Percentiles rank a stretch among this genome's conserved stretches.
Conservation (phyloP, 2,888 invertebrate genomes). For the Calameuta filiformis region DNA sequence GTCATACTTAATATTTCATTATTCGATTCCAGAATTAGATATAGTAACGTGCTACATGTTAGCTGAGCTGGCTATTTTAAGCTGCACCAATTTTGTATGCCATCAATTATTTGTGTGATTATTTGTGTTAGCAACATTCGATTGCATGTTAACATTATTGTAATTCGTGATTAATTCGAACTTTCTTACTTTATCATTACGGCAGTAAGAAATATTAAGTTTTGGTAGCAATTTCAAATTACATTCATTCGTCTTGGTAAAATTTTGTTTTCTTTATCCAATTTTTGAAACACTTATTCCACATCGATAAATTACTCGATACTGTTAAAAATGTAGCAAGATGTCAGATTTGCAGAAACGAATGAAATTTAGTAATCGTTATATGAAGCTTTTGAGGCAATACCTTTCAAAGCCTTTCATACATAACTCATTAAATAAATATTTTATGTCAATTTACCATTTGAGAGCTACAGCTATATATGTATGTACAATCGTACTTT, state of each 20-base stretch:
- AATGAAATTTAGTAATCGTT: background rate
- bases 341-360: background rate
- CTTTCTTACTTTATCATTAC: background rate
- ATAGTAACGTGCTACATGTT: background rate
- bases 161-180: background rate
- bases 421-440: background rate
- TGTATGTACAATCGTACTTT: background rate
- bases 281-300: background rate
- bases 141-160: background rate
- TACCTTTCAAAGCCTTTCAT: background rate
- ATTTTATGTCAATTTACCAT: background rate
- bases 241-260: background rate
- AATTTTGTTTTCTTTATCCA: background rate
- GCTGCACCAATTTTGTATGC: background rate
- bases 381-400: background rate
- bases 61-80: background rate
- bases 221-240: background rate
- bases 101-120: background rate
- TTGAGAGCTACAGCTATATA: background rate
- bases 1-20: constrained; percentile 16
- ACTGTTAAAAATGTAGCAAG: background rate
- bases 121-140: background rate
- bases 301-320: background rate
- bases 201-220: background rate
- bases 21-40: constrained; percentile 15